phyloP scores from a whole-genome alignment of 2,888 invertebrate species.

The Sminthurides aquaticus region DNA sequence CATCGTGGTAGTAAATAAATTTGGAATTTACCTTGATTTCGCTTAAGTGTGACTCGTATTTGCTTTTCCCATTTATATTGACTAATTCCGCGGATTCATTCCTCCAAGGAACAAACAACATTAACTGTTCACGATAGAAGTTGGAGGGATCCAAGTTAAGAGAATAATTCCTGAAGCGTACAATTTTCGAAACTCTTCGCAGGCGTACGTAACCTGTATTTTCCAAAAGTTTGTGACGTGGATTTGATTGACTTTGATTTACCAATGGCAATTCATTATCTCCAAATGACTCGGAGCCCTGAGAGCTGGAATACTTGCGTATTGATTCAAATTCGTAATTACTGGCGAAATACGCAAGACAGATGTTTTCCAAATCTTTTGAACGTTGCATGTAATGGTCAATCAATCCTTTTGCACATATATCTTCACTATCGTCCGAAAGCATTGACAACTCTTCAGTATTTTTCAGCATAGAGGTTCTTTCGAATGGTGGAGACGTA shows the following conservation, averaged over 20 bases:
- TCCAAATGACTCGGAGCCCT: no score
- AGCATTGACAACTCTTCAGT: slow-evolving; percentile 21
- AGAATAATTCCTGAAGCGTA: slow-evolving; percentile 28
- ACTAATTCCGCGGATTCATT: slow-evolving; percentile 34
- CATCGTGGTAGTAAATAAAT: neutral
- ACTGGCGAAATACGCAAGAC: slow-evolving; percentile 44
- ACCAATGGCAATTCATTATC: no score
- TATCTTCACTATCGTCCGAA: slow-evolving; percentile 22
- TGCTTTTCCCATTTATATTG: neutral
- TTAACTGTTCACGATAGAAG: slow-evolving; percentile 42
- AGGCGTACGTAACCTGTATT: slow-evolving; percentile 2
- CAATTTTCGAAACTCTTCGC: slow-evolving; percentile 17
- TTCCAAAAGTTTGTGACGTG: neutral
- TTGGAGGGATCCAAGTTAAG: slow-evolving; percentile 38
- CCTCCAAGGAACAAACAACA: slow-evolving; percentile 44
- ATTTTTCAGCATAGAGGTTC: slow-evolving; percentile 23
- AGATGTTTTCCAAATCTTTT: slow-evolving; percentile 27
- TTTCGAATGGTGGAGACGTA: slow-evolving; percentile 14
- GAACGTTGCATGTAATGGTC: slow-evolving; percentile 44
- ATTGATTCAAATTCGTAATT: slow-evolving; percentile 27
- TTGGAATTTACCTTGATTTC: neutral
- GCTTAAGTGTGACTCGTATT: neutral
- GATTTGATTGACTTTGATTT: no score
- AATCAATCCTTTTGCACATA: slow-evolving; percentile 30
- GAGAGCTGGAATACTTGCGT: no score